phyloP scores from a whole-genome alignment of 2,888 invertebrate genomes.

The Amphipyra berbera region DNA sequence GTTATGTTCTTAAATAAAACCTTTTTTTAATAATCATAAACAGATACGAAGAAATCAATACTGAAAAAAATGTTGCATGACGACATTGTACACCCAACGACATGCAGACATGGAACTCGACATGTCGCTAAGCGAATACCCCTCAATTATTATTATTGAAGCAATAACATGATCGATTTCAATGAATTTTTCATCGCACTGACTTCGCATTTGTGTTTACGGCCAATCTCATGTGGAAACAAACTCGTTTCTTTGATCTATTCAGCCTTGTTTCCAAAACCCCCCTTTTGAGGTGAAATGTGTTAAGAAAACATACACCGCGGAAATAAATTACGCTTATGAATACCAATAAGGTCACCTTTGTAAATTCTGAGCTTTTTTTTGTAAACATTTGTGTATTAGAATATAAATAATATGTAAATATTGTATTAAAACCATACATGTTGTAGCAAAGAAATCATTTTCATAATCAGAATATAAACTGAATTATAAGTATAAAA shows the following conservation, averaged over 20 bases:
- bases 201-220: slow-evolving; percentile 17
- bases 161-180: slow-evolving; percentile 34
- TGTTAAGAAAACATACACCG: slow-evolving; percentile 14
- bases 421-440: too few relatives aligned
- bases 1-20: too few relatives aligned
- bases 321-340: not conserved
- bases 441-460: too few relatives aligned
- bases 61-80: slow-evolving; percentile 12
- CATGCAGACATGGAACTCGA: slow-evolving; percentile 27
- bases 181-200: slow-evolving; percentile 42
- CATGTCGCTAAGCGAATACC: slow-evolving; percentile 15
- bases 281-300: slow-evolving; percentile 25
- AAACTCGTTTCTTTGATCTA: slow-evolving; percentile 41
- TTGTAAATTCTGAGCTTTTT: slow-evolving; percentile 8
- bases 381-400: not conserved
- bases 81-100: slow-evolving; percentile 9
- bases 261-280: slow-evolving; percentile 28
- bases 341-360: slow-evolving; percentile 10
- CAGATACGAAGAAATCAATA: slow-evolving; percentile 33
- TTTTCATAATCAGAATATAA: too few relatives aligned
- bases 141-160: not conserved
- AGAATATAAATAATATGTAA: too few relatives aligned
- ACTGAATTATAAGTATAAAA: too few relatives aligned
- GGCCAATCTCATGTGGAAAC: slow-evolving; percentile 23
- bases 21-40: slow-evolving; percentile 8